Percentiles rank a stretch among this genome's conserved stretches.
These are phyloP conservation scores for Platysteira castanea DNA, from an alignment of 2,113 vertebrate species.

Conservation along the genomic window DNA sequence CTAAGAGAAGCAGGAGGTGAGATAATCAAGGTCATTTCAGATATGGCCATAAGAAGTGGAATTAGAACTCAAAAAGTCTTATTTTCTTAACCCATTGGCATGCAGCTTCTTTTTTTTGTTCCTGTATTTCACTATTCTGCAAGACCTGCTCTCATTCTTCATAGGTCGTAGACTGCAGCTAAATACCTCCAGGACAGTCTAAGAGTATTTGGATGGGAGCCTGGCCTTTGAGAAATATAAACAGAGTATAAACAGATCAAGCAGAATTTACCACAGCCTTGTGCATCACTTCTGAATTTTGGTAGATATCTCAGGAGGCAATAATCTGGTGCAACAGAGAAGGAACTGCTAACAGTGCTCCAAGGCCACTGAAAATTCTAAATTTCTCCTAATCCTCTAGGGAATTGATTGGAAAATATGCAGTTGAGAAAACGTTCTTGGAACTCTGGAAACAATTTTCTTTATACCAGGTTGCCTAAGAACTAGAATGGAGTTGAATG, in stretches of 20 bases:
- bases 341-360: neutral
- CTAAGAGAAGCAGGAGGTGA: neutral
- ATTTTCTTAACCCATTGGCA: neutral
- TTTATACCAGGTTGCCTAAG: neutral
- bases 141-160: neutral
- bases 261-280: neutral
- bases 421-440: neutral
- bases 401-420: neutral
- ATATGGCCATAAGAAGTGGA: neutral
- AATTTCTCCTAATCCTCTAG: neutral
- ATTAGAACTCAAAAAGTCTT: neutral
- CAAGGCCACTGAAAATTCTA: neutral
- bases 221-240: constrained; percentile 1
- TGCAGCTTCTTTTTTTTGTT: neutral
- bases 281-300: neutral
- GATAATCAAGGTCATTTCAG: neutral
- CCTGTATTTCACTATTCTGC: neutral
- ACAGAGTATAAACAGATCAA: neutral
- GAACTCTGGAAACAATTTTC: neutral
- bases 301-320: neutral
- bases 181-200: neutral
- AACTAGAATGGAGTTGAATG: neutral
- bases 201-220: neutral
- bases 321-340: neutral
- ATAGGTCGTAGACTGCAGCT: neutral